Conservation (phyloP, 2,113 vertebrate species). For the Falco punctatus region DNA sequence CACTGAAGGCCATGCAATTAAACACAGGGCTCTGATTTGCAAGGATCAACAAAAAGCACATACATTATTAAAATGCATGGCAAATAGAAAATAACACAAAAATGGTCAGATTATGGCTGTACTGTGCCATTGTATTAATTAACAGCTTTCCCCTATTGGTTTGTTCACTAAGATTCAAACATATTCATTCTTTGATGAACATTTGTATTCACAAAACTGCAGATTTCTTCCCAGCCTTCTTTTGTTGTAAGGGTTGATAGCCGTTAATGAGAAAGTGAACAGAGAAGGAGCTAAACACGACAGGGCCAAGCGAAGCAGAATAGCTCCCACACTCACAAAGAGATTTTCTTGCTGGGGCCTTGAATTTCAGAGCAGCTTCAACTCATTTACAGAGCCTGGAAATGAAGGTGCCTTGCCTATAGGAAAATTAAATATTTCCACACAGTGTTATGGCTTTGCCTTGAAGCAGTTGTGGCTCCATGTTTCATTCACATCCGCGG, state of each 20-base stretch:
- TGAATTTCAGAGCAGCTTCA: slow-evolving; percentile 4
- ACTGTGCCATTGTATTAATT: neutral
- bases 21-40: neutral
- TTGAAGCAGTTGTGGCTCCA: neutral
- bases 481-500: neutral
- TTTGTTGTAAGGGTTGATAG: neutral
- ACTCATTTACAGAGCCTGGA: neutral
- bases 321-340: neutral
- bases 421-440: neutral
- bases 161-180: slow-evolving; percentile 1
- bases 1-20: slow-evolving; percentile 21
- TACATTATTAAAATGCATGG: neutral
- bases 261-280: neutral
- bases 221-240: neutral
- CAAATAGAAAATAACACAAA: neutral
- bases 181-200: neutral
- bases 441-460: neutral
- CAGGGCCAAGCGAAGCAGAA: neutral
- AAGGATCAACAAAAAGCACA: neutral
- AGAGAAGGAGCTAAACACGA: neutral
- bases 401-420: neutral
- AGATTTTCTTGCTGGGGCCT: neutral
- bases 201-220: neutral
- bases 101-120: neutral
- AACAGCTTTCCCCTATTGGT: neutral